A percentile compares a stretch with the other conserved stretches of the same genome.
Conservation (phyloP, 2,797 vertebrate species). For the Diglossa cyanea region DNA sequence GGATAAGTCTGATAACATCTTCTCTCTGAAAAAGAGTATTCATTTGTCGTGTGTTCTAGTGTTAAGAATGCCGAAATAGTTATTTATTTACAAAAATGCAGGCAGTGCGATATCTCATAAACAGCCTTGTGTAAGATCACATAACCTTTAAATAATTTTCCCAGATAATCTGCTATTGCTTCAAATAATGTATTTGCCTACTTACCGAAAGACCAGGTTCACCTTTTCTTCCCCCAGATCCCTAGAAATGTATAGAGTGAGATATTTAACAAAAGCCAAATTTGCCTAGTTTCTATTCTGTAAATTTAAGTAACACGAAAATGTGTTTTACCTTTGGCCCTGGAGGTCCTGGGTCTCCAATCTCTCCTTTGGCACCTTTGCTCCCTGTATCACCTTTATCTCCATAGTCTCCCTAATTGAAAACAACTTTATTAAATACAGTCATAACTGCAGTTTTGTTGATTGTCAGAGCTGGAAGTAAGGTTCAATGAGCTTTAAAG, state of each 20-base stretch:
- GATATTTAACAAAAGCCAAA: not conserved
- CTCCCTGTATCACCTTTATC: constrained; percentile 79
- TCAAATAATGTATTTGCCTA: not conserved
- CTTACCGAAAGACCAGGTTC: constrained; percentile 85
- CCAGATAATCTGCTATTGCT: not conserved
- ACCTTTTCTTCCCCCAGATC: constrained; percentile 81
- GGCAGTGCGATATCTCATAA: not conserved
- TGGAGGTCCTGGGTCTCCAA: constrained; percentile 75
- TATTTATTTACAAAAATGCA: not conserved
- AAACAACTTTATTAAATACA: not conserved
- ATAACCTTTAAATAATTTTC: not conserved
- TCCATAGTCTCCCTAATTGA: constrained; percentile 82
- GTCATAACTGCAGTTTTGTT: not conserved
- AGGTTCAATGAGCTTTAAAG: not conserved
- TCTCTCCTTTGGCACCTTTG: constrained; percentile 82
- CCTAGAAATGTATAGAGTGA: constrained; percentile 70
- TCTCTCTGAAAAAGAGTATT: constrained; percentile 78
- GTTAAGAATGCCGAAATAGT: not conserved
- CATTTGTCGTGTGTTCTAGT: not conserved
- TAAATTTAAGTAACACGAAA: not conserved
- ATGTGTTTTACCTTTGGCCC: constrained; percentile 71
- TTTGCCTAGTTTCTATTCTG: not conserved
- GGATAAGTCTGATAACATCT: constrained; percentile 85
- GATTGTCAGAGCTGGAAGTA: not conserved
- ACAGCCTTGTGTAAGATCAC: not conserved